Evolutionary conservation across 1,140 invertebrate genomes (phyloP).

Genomic region (Papilio polytes): DNA sequence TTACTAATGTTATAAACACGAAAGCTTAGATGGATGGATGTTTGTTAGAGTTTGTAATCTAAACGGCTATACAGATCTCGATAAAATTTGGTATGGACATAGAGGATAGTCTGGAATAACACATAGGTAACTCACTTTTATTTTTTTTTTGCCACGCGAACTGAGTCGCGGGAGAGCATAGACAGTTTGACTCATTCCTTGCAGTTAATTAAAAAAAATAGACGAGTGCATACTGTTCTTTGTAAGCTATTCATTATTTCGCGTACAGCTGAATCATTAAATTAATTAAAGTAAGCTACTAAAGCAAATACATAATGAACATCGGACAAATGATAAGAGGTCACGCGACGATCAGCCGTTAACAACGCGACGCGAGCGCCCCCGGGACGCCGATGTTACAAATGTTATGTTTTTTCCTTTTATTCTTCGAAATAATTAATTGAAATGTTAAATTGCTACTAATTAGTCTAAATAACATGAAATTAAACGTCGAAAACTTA

Average conservation of each 20-base stretch:
- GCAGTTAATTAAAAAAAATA: constrained; percentile 2
- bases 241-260: neutral
- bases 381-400: constrained; percentile 4
- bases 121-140: no score
- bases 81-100: no score
- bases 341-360: constrained; percentile 45
- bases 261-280: constrained; percentile 27
- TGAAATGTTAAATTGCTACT: neutral
- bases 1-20: no score
- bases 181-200: neutral
- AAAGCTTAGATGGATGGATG: no score
- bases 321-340: constrained; percentile 53
- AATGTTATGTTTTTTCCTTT: constrained; percentile 18
- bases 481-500: neutral
- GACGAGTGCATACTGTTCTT: neutral
- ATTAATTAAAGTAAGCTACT: constrained; percentile 32
- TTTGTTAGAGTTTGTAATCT: no score
- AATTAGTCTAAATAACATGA: constrained; percentile 8
- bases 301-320: constrained; percentile 46
- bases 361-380: constrained; percentile 6
- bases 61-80: no score
- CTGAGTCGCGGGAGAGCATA: no score
- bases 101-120: no score
- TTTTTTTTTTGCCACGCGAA: no score
- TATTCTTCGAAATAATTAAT: constrained; percentile 4